Conservation (phyloP, 2,888 invertebrate genomes). For the Drosophila villosipedis region DNA sequence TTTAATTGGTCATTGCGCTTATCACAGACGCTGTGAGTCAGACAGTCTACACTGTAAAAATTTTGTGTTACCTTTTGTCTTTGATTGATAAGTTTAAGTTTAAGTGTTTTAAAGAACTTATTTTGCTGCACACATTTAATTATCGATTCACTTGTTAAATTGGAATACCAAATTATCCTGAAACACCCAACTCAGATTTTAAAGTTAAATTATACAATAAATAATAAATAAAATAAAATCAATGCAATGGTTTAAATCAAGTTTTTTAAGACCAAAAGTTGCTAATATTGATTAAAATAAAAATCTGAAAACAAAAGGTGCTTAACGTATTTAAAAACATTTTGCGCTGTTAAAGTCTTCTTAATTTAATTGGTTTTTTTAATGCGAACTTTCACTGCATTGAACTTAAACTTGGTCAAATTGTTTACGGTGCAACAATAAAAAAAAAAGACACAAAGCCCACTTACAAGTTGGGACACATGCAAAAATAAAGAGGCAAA, state of each 20-base stretch:
- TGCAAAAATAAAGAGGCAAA: not conserved
- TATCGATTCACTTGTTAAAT: not conserved
- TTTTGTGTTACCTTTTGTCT: not conserved
- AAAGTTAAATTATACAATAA: not conserved
- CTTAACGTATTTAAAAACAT: not conserved
- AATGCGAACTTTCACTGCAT: not conserved
- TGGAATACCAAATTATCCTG: not conserved
- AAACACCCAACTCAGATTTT: not conserved
- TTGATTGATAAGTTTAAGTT: not conserved
- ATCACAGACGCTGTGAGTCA: slow-evolving; percentile 39
- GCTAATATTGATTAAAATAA: not conserved
- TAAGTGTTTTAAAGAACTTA: not conserved
- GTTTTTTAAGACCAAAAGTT: not conserved
- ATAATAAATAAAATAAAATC: too few species aligned
- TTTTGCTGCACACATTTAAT: not conserved
- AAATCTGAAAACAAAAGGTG: not conserved
- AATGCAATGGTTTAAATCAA: too few species aligned
- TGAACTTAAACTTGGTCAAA: not conserved
- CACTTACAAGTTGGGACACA: slow-evolving; percentile 34
- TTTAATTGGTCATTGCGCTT: slow-evolving; percentile 40
- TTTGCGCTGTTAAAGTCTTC: not conserved
- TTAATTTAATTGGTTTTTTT: too few species aligned
- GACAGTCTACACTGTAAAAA: not conserved
- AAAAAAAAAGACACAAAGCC: not conserved
- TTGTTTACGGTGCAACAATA: not conserved